phyloP scores from a whole-genome alignment of 1,140 invertebrate species.

The Ylistrum balloti region DNA sequence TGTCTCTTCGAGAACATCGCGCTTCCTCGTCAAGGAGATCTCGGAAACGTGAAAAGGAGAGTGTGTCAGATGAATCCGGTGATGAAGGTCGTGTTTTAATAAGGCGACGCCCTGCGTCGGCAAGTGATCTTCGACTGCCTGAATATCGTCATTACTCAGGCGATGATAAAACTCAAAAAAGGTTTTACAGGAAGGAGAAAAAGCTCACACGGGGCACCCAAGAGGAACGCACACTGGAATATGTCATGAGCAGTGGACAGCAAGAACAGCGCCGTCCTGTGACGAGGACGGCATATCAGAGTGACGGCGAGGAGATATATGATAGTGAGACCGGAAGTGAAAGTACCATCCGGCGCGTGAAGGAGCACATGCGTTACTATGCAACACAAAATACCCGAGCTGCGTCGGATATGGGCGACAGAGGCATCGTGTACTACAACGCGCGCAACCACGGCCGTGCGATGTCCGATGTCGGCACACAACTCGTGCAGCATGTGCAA shows the following conservation, averaged over 20 bases:
- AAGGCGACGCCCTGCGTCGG: background rate
- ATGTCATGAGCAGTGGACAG: background rate
- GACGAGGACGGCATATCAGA: background rate
- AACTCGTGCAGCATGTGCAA: background rate
- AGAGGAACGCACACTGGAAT: background rate
- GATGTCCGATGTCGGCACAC: conserved; percentile 21
- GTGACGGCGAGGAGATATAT: background rate
- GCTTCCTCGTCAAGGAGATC: background rate
- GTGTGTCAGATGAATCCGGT: background rate
- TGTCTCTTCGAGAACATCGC: background rate
- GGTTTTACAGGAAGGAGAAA: background rate
- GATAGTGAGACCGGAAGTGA: conserved; percentile 7
- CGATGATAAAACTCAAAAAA: background rate
- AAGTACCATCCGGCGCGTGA: background rate
- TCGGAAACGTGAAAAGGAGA: background rate
- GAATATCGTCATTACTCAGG: background rate
- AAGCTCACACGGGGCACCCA: background rate
- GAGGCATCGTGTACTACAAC: conserved; percentile 10
- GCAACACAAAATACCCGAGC: background rate
- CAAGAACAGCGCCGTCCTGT: background rate
- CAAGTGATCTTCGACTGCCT: background rate
- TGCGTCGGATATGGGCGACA: background rate
- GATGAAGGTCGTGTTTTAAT: background rate
- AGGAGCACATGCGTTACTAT: conserved; percentile 2
- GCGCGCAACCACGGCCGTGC: background rate